These are phyloP conservation scores for Notocelia uddmanniana DNA, from an alignment of 2,888 invertebrate species.

Conservation along the genomic window DNA sequence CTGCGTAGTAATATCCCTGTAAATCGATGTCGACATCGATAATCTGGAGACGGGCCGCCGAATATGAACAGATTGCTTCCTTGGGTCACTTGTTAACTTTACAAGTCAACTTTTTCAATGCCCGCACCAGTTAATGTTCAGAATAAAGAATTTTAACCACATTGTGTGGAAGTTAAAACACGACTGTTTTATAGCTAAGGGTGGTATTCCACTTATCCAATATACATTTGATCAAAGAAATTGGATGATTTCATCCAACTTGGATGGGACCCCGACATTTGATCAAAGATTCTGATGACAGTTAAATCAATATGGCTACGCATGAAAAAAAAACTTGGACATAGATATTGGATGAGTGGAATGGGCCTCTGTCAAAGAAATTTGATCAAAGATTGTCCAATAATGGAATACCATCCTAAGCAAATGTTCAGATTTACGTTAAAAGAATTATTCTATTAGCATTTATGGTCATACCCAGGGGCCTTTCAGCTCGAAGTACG, in stretches of 20 bases:
- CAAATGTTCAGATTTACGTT: not conserved
- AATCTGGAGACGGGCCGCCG: not conserved
- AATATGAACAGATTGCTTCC: not conserved
- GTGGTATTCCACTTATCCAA: too few relatives aligned
- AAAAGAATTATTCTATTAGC: slow-evolving; percentile 1
- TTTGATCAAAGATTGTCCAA: too few relatives aligned
- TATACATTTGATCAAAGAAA: too few relatives aligned
- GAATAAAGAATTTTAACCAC: not conserved
- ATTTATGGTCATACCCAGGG: slow-evolving; percentile 11
- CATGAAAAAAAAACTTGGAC: too few relatives aligned
- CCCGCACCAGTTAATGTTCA: not conserved
- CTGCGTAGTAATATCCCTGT: not conserved
- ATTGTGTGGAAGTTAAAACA: not conserved
- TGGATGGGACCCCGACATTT: too few relatives aligned
- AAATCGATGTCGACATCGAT: not conserved
- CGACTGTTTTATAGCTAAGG: not conserved
- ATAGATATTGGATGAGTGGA: too few relatives aligned
- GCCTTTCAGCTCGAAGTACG: too few relatives aligned
- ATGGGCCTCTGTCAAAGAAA: too few relatives aligned
- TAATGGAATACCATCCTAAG: slow-evolving; percentile 1
- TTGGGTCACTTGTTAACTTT: not conserved
- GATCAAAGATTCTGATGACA: too few relatives aligned
- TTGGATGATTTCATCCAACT: too few relatives aligned
- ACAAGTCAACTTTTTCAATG: not conserved
- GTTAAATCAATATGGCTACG: too few relatives aligned